Evolutionary conservation across 2,888 invertebrate genomes (phyloP).

Genomic region (Tipula confusa): DNA sequence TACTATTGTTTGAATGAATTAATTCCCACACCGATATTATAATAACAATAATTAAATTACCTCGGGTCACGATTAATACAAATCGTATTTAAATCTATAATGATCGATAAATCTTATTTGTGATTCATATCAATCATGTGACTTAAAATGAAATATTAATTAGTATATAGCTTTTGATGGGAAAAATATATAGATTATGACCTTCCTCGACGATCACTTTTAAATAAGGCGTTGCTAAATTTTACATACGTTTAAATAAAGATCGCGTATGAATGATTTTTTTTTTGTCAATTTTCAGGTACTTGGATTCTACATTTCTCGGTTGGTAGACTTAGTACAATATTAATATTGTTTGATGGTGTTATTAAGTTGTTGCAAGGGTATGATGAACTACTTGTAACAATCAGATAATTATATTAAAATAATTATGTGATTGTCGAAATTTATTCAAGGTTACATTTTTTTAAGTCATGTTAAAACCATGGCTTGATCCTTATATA

Average conservation of each 20-base stretch:
- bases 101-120: neutral
- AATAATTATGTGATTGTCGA: neutral
- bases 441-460: neutral
- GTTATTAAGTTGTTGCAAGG: neutral
- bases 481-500: neutral
- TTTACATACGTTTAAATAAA: neutral
- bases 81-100: neutral
- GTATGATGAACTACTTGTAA: slow-evolving; percentile 25
- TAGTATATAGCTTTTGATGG: neutral
- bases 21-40: neutral
- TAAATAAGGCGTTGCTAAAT: neutral
- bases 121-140: neutral
- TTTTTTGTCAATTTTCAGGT: neutral
- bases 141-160: neutral
- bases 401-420: neutral
- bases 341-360: neutral
- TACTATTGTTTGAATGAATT: neutral
- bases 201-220: neutral
- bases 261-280: neutral
- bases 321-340: slow-evolving; percentile 3
- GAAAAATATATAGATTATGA: neutral
- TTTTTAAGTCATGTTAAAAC: neutral
- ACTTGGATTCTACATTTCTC: neutral
- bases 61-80: neutral
- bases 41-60: neutral